These are phyloP conservation scores for Sminthopsis crassicaudata DNA, from an alignment of 2,113 vertebrate genomes.

Conservation along the genomic window DNA sequence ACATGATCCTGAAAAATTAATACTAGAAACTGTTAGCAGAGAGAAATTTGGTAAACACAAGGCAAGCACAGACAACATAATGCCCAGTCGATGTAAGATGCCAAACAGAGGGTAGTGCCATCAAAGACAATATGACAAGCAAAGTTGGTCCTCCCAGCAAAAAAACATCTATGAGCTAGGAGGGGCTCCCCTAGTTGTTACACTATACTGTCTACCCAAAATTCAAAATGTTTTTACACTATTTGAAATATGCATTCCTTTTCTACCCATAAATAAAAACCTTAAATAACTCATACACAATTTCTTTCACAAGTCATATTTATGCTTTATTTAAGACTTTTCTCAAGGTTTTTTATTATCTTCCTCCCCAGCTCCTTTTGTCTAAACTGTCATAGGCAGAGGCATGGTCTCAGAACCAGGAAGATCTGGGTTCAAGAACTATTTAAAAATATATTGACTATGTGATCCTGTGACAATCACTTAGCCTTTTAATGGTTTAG, in stretches of 20 bases:
- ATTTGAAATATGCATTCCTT: neutral
- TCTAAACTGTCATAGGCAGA: neutral
- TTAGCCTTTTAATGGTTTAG: neutral
- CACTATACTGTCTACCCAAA: neutral
- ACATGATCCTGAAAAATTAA: neutral
- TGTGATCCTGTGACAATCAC: neutral
- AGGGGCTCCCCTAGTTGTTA: neutral
- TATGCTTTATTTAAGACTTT: neutral
- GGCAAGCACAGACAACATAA: neutral
- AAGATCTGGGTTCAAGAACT: neutral
- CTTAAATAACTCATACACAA: neutral
- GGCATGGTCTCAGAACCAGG: neutral
- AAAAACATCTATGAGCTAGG: neutral
- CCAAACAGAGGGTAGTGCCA: neutral
- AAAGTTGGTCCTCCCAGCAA: neutral
- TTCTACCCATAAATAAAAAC: neutral
- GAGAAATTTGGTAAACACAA: neutral
- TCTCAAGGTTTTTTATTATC: neutral
- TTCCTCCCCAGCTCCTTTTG: neutral
- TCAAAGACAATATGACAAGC: neutral
- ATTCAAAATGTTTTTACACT: neutral
- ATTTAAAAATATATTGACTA: neutral
- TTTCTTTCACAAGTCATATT: neutral
- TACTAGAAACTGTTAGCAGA: neutral
- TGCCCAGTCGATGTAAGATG: neutral